A percentile compares a stretch with the other conserved stretches of the same genome.
These are phyloP conservation scores for Agonopterix alstromeriana DNA, from an alignment of 2,888 invertebrate species.

Conservation along the genomic window DNA sequence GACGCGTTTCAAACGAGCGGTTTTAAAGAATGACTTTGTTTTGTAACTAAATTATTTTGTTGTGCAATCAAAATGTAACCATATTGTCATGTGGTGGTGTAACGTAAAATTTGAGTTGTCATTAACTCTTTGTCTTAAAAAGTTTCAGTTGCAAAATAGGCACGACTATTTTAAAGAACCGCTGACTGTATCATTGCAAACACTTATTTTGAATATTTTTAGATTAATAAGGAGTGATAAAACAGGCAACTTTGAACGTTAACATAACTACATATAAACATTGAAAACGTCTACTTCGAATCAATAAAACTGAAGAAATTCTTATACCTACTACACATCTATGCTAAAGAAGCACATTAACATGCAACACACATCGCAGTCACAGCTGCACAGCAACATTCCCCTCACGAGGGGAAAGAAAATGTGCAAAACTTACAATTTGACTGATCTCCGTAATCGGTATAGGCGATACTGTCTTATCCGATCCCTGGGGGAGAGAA, in stretches of 20 bases:
- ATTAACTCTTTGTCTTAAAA: too few relatives aligned
- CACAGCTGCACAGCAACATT: slow-evolving; percentile 9
- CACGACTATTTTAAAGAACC: too few relatives aligned
- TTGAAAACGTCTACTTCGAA: too few relatives aligned
- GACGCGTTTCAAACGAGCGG: slow-evolving; percentile 5
- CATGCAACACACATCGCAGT: not conserved
- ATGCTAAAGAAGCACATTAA: slow-evolving; percentile 1
- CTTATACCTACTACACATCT: too few relatives aligned
- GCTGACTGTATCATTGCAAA: too few relatives aligned
- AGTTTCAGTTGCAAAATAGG: too few relatives aligned
- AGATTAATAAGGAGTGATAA: too few relatives aligned
- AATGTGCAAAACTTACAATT: slow-evolving; percentile 72
- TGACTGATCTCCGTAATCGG: slow-evolving; percentile 82
- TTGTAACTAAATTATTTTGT: slow-evolving; percentile 10
- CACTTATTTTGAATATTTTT: too few relatives aligned
- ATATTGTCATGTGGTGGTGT: slow-evolving; percentile 14
- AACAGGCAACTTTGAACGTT: too few relatives aligned
- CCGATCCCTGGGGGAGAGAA: slow-evolving; percentile 75
- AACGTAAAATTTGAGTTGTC: slow-evolving; percentile 7
- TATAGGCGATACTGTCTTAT: slow-evolving; percentile 74
- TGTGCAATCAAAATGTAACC: slow-evolving; percentile 1
- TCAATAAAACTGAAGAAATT: too few relatives aligned
- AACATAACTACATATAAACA: too few relatives aligned
- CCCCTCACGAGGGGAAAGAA: slow-evolving; percentile 14
- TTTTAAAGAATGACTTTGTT: slow-evolving; percentile 10